Base-by-base conservation (phyloP, 1,140 invertebrate genomes). In the Samia ricini region DNA sequence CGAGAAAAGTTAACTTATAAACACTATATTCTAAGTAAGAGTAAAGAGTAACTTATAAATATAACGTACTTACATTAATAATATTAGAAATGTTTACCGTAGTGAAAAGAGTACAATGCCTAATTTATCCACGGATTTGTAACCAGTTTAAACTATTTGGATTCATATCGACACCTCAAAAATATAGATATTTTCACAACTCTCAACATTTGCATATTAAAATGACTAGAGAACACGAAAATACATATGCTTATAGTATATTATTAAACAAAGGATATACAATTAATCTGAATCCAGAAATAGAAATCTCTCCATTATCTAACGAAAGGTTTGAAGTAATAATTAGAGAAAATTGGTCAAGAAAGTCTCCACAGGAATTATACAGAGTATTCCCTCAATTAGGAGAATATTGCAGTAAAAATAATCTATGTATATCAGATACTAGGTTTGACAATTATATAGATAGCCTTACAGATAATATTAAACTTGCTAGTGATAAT, bases 401-500 rank as follows among this genome's bases (percentile, higher is more conserved):
- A 5, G 72, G 82, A 59, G 54, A 70, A 56, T 91, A 89, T 75
- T 87, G 90, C 61, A 63, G 69, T 48, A 42, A 77, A 61, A 72
- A 91, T 62, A 79, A 81, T 29, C 66, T 91, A 48, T 64, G 74
- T 64, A 75, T 92, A 52, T 85, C 90, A 58, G 69, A 85, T 62
- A 72, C 65, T 66, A 79, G 83, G 8, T 83, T 88, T 80, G 78
- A 88, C 74, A 68, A 76, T 63, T 85, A 92, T 70, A 85, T 93
- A 24, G 79, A 91, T 62, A 77, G 63, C 42, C 75, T 92, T 24
- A 88, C 80, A 63, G 82, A 90, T 68, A 87, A 89, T 50, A 76
- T 91, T 60, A 80, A 90, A 70, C 62, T 81, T 66, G 79, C 91
- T 21, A 84, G 82, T 21, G 88, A 91, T 74, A 60, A 82, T 33